Evolutionary conservation across 2,797 vertebrate species (phyloP).

Genomic region (Brotula barbata): DNA sequence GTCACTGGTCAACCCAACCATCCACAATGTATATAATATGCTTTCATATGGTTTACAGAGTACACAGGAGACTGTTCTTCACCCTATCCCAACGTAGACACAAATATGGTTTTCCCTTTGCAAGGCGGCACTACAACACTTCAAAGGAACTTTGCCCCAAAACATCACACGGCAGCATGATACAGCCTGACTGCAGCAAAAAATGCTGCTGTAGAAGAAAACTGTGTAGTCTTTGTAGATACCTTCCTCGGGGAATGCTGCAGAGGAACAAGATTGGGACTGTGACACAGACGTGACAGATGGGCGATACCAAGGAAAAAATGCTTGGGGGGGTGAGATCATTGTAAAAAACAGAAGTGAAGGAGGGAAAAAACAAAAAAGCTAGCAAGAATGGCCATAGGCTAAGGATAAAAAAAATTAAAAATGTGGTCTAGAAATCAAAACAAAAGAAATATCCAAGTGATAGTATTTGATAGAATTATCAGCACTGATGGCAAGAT

Average conservation of each 20-base stretch:
- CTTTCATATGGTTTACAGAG: slow-evolving; percentile 43
- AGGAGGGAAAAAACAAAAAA: slow-evolving; percentile 18
- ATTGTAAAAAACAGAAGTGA: slow-evolving; percentile 33
- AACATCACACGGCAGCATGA: slow-evolving; percentile 61
- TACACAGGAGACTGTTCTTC: slow-evolving; percentile 58
- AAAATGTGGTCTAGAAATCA: slow-evolving; percentile 9
- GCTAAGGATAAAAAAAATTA: slow-evolving; percentile 20
- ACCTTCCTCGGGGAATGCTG: slow-evolving; percentile 57
- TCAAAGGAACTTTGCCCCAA: slow-evolving; percentile 67
- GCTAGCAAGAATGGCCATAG: slow-evolving; percentile 15
- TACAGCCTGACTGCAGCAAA: slow-evolving; percentile 58
- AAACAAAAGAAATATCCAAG: neutral
- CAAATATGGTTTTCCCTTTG: slow-evolving; percentile 48
- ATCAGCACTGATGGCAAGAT: slow-evolving; percentile 32
- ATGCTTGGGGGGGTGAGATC: slow-evolving; percentile 48
- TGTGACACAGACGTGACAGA: slow-evolving; percentile 62
- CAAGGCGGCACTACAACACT: slow-evolving; percentile 53
- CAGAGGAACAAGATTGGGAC: slow-evolving; percentile 54
- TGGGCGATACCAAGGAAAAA: slow-evolving; percentile 54
- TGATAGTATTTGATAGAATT: neutral
- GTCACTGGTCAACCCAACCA: slow-evolving; percentile 48
- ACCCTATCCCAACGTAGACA: slow-evolving; percentile 25
- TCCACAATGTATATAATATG: slow-evolving; percentile 26
- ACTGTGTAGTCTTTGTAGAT: slow-evolving; percentile 51
- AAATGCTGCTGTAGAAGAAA: slow-evolving; percentile 52